A percentile compares a stretch with the other conserved stretches of the same genome.
These are phyloP conservation scores for Polydesmus complanatus DNA, from an alignment of 2,888 invertebrate genomes.

Conservation along the genomic window DNA sequence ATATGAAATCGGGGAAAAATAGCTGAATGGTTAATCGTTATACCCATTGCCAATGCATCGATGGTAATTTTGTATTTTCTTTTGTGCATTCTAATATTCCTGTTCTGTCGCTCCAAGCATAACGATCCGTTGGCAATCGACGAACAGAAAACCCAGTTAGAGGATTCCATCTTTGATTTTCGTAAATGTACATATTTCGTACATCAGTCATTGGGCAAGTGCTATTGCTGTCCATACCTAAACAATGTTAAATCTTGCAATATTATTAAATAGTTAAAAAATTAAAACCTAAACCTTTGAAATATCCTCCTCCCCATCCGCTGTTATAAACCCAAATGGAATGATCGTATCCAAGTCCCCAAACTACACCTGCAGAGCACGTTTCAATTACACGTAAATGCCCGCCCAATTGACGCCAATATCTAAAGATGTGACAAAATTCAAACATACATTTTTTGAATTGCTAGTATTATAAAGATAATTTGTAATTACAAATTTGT, in stretches of 20 bases:
- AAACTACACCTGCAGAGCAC: slow-evolving; percentile 63
- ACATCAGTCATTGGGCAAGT: slow-evolving; percentile 63
- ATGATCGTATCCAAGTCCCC: slow-evolving; percentile 79
- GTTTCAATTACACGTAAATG: slow-evolving; percentile 66
- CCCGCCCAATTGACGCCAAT: slow-evolving; percentile 77
- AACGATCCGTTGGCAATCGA: slow-evolving; percentile 61
- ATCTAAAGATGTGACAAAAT: slow-evolving; percentile 51
- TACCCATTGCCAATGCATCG: slow-evolving; percentile 82
- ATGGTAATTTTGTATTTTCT: slow-evolving; percentile 70
- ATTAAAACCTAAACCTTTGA: slow-evolving; percentile 43
- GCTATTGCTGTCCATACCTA: slow-evolving; percentile 36
- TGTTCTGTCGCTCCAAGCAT: slow-evolving; percentile 78
- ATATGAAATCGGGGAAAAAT: neutral
- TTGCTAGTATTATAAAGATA: neutral
- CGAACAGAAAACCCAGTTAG: slow-evolving; percentile 74
- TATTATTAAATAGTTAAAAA: slow-evolving; percentile 8
- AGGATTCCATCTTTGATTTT: slow-evolving; percentile 91
- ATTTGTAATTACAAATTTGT: neutral
- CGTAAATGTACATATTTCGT: slow-evolving; percentile 75
- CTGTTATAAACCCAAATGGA: slow-evolving; percentile 81
- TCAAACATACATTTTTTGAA: too few relatives aligned
- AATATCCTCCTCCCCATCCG: slow-evolving; percentile 71
- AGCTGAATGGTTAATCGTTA: slow-evolving; percentile 19
- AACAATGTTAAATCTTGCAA: neutral
- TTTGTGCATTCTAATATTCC: slow-evolving; percentile 70